phyloP scores from a whole-genome alignment of 2,113 vertebrate species.

The Chionomys nivalis region DNA sequence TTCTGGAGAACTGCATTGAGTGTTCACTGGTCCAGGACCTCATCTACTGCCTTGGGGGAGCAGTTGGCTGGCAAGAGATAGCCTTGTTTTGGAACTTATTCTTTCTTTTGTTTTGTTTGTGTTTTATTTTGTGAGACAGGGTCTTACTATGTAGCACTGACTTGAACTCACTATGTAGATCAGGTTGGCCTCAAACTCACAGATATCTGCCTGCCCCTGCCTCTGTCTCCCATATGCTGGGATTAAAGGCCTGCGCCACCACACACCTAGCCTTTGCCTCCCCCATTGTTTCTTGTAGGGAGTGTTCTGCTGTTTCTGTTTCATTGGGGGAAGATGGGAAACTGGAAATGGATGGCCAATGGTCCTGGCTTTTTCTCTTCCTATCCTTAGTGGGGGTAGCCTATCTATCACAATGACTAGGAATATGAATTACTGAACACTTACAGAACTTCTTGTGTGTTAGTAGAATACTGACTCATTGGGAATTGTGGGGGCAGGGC shows the following conservation, averaged over 20 bases:
- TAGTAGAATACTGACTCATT: constrained; percentile 52
- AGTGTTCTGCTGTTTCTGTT: constrained; percentile 7
- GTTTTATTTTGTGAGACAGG: not conserved
- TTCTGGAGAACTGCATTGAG: not conserved
- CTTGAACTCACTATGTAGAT: not conserved
- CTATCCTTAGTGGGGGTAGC: not conserved
- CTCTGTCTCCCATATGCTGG: not conserved
- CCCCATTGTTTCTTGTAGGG: constrained; percentile 6
- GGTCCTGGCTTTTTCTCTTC: not conserved
- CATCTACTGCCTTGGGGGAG: not conserved
- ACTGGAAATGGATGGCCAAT: not conserved
- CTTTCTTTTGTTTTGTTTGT: not conserved
- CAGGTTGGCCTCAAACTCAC: not conserved
- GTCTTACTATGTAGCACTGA: not conserved
- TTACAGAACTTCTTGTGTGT: constrained; percentile 66
- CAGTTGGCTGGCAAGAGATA: constrained; percentile 19
- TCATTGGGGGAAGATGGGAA: not conserved
- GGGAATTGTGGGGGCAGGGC: not conserved
- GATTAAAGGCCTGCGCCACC: not conserved
- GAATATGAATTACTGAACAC: constrained; percentile 14
- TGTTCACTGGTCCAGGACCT: not conserved
- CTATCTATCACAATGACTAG: not conserved
- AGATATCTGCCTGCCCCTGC: not conserved
- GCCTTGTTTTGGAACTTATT: not conserved
- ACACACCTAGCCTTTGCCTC: not conserved